Conservation (phyloP, 1,140 invertebrate species). For the Eubasilissa regina region DNA sequence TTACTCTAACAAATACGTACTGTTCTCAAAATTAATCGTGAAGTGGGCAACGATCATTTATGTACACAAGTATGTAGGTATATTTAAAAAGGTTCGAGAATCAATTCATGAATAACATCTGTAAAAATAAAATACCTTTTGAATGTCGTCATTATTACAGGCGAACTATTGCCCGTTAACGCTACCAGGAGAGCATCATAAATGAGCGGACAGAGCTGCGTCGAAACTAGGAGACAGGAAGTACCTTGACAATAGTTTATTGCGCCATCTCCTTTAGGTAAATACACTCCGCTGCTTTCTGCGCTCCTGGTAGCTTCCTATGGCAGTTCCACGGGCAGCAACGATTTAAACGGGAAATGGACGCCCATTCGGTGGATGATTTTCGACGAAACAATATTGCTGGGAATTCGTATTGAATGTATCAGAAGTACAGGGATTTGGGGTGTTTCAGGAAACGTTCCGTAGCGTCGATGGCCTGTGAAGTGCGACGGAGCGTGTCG, state of each 20-base stretch:
- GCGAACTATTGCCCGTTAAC: neutral
- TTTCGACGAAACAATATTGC: slow-evolving; percentile 42
- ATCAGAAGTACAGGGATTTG: slow-evolving; percentile 15
- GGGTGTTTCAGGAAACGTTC: slow-evolving; percentile 37
- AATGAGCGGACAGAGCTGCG: slow-evolving; percentile 2
- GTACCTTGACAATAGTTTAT: slow-evolving; percentile 51
- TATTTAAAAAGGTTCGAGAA: too few relatives aligned
- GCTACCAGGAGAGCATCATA: slow-evolving; percentile 18
- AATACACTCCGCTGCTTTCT: slow-evolving; percentile 38
- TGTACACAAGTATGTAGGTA: too few relatives aligned
- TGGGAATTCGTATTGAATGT: slow-evolving; percentile 12
- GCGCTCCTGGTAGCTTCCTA: slow-evolving; percentile 37
- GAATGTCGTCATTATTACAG: neutral
- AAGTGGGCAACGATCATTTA: too few relatives aligned
- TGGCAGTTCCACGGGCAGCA: slow-evolving; percentile 30
- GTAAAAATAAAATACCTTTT: too few relatives aligned
- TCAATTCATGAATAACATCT: too few relatives aligned
- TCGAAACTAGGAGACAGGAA: slow-evolving; percentile 37
- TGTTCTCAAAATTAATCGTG: too few relatives aligned
- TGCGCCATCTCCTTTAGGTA: slow-evolving; percentile 48
- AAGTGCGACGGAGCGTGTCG: slow-evolving; percentile 33
- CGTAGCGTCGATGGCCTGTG: slow-evolving; percentile 39
- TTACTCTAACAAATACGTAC: too few relatives aligned
- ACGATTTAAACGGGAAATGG: slow-evolving; percentile 45
- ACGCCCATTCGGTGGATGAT: slow-evolving; percentile 37